phyloP scores from a whole-genome alignment of 2,797 vertebrate genomes.

The Remorina albescens region DNA sequence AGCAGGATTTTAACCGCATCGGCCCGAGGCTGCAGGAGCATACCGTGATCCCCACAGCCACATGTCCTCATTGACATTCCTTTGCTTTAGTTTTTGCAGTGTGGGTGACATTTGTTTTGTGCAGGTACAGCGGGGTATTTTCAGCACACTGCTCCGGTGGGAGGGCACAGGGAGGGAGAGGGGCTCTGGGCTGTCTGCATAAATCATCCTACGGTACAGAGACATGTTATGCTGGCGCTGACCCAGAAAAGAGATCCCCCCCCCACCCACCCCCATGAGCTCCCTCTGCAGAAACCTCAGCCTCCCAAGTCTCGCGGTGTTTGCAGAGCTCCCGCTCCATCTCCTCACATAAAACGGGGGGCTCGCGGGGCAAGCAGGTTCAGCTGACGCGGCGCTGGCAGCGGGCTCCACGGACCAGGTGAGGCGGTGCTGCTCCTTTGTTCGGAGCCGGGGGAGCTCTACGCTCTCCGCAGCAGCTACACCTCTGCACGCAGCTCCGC shows the following conservation, averaged over 20 bases:
- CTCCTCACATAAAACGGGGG: slow-evolving; percentile 16
- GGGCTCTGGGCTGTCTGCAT: slow-evolving; percentile 47
- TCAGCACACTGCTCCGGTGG: slow-evolving; percentile 32
- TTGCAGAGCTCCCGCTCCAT: slow-evolving; percentile 49
- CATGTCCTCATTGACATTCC: slow-evolving; percentile 25
- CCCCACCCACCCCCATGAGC: slow-evolving; percentile 48
- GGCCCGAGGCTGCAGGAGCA: slow-evolving; percentile 31
- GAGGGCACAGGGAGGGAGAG: slow-evolving; percentile 3
- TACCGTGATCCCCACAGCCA: slow-evolving; percentile 13
- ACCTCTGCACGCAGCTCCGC: neutral
- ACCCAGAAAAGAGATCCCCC: slow-evolving; percentile 74
- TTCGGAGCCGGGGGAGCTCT: no score
- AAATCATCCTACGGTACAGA: slow-evolving; percentile 67
- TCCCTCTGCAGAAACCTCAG: slow-evolving; percentile 57
- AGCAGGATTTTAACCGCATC: slow-evolving; percentile 41
- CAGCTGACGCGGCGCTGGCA: slow-evolving; percentile 73
- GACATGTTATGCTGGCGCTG: slow-evolving; percentile 60
- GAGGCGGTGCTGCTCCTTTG: slow-evolving; percentile 20
- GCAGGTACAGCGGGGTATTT: slow-evolving; percentile 66
- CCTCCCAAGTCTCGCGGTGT: slow-evolving; percentile 71
- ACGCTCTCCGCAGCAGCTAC: neutral
- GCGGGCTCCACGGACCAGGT: slow-evolving; percentile 45
- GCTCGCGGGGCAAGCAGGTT: slow-evolving; percentile 49
- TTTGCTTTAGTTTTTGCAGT: slow-evolving; percentile 11
- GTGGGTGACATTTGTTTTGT: slow-evolving; percentile 48